Conservation (phyloP, 2,888 invertebrate genomes). For the Cerastis leucographa region DNA sequence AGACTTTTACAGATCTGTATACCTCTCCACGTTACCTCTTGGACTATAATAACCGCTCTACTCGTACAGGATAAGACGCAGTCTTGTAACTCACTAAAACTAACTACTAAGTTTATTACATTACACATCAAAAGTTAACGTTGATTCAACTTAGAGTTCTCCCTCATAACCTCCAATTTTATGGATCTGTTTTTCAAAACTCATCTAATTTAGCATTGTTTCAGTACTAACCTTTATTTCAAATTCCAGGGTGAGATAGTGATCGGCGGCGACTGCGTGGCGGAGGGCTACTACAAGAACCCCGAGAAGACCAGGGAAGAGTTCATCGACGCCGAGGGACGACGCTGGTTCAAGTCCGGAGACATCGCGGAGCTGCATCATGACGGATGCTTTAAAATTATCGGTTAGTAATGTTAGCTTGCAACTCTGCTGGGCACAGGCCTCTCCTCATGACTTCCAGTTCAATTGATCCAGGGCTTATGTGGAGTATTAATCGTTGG, state of each 20-base stretch:
- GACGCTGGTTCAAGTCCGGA: slow-evolving; percentile 98
- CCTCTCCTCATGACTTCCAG: neutral
- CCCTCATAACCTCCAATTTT: neutral
- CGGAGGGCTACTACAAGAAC: slow-evolving; percentile 98
- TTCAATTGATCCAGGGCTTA: neutral
- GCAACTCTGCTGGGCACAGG: neutral
- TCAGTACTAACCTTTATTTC: neutral
- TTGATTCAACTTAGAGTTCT: neutral
- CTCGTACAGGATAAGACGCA: no score
- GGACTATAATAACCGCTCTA: neutral
- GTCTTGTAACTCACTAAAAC: neutral
- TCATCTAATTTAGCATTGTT: neutral
- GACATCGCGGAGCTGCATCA: slow-evolving; percentile 98
- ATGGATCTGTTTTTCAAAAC: neutral
- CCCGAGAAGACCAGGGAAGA: slow-evolving; percentile 97
- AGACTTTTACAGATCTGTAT: neutral
- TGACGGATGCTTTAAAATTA: slow-evolving; percentile 98
- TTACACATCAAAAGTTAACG: neutral
- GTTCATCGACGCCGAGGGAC: slow-evolving; percentile 95
- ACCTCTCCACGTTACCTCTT: neutral
- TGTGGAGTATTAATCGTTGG: neutral
- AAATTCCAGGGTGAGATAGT: slow-evolving; percentile 93
- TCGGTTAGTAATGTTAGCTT: slow-evolving; percentile 92
- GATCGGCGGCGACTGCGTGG: slow-evolving; percentile 97
- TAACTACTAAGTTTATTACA: neutral